Percentiles rank a stretch among this genome's conserved stretches.
phyloP scores from a whole-genome alignment of 1,140 invertebrate genomes.

The Danaus plexippus region DNA sequence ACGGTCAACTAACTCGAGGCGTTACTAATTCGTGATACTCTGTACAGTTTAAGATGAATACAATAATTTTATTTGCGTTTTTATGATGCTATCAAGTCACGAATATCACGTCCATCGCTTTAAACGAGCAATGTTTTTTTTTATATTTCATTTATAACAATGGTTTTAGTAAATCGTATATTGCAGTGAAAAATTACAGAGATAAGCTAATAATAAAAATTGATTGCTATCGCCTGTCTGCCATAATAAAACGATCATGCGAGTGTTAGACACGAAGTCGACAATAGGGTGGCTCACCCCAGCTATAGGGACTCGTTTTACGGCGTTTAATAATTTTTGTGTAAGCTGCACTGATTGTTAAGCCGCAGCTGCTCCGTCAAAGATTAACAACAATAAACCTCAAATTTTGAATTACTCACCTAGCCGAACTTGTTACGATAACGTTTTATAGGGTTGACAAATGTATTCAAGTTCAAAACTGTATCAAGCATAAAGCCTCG shows the following conservation, averaged over 20 bases:
- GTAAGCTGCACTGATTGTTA: slow-evolving; percentile 67
- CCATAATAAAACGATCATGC: slow-evolving; percentile 58
- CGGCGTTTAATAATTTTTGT: slow-evolving; percentile 68
- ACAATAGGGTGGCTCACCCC: slow-evolving; percentile 65
- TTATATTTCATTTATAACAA: too few species aligned
- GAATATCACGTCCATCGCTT: too few species aligned
- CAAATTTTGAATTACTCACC: slow-evolving; percentile 22
- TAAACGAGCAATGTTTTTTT: too few species aligned
- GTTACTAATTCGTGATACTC: too few species aligned
- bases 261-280: slow-evolving; percentile 49
- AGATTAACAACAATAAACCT: slow-evolving; percentile 56
- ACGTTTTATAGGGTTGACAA: slow-evolving; percentile 23
- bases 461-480: slow-evolving; percentile 42
- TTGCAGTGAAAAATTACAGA: too few species aligned
- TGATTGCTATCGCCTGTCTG: slow-evolving; percentile 45
- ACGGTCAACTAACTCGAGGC: too few species aligned
- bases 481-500: slow-evolving; percentile 8
- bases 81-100: too few species aligned
- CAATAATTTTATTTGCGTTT: too few species aligned
- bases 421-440: too few species aligned
- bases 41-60: too few species aligned
- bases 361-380: slow-evolving; percentile 53
- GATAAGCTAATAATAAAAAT: slow-evolving; percentile 25
- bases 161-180: too few species aligned
- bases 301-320: slow-evolving; percentile 61